These are phyloP conservation scores for Drosophila sp. DNA, from an alignment of 1,140 invertebrate species.

Conservation along the genomic window DNA sequence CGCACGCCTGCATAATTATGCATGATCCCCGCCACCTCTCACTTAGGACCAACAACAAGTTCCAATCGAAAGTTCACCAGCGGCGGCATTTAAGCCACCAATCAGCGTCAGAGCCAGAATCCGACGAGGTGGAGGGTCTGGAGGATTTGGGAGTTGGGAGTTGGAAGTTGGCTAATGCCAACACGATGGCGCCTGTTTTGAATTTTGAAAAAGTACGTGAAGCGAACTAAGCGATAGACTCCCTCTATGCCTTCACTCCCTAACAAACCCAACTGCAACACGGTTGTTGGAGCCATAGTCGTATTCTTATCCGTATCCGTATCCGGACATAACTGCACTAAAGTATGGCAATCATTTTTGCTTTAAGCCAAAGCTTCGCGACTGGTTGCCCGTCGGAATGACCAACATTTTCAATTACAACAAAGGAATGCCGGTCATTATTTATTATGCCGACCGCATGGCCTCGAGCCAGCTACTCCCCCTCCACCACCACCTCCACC, in stretches of 20 bases:
- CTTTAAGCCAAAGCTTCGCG: constrained; percentile 73
- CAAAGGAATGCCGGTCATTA: constrained; percentile 83
- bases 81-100: constrained; percentile 72
- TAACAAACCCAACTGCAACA: constrained; percentile 35
- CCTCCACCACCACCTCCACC: too few relatives aligned
- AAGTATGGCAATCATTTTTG: constrained; percentile 83
- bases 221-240: constrained; percentile 26
- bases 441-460: constrained; percentile 83
- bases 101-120: constrained; percentile 74
- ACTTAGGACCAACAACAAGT: background rate
- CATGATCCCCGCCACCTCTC: constrained; percentile 51
- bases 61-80: constrained; percentile 40
- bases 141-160: background rate
- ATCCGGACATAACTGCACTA: constrained; percentile 67
- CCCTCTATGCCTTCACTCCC: background rate
- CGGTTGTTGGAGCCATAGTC: background rate
- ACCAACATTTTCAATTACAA: constrained; percentile 84
- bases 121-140: too few relatives aligned
- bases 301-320: constrained; percentile 1
- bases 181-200: constrained; percentile 75
- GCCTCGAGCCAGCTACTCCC: constrained; percentile 56
- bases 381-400: constrained; percentile 60
- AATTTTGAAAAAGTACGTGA: constrained; percentile 83
- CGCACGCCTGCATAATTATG: constrained; percentile 75
- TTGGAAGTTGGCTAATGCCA: constrained; percentile 65